Conservation (phyloP, 1,140 invertebrate genomes). For the Chymomyza costata region DNA sequence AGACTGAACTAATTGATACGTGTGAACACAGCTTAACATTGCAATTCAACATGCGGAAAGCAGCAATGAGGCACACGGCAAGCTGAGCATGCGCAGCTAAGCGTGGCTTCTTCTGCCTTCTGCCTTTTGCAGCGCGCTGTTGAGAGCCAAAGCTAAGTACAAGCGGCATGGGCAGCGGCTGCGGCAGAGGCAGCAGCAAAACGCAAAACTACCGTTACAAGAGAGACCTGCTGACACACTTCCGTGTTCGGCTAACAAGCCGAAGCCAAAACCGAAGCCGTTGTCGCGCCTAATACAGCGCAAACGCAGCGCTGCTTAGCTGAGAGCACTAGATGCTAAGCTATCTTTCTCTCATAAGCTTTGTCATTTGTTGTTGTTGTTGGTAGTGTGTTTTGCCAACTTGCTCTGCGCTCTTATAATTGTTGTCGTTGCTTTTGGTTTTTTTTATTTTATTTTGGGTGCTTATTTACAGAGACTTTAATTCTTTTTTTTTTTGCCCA, state of each 20-base stretch:
- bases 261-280: conserved; percentile 18
- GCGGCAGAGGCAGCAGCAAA: conserved; percentile 35
- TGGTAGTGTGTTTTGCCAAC: conserved; percentile 18
- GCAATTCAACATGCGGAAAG: conserved; percentile 42
- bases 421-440: conserved; percentile 12
- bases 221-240: conserved; percentile 75
- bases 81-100: conserved; percentile 64
- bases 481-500: conserved; percentile 11
- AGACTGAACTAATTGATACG: too few relatives aligned
- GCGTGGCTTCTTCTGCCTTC: conserved; percentile 49
- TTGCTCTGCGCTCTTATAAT: conserved; percentile 21
- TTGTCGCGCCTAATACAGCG: conserved; percentile 16
- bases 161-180: conserved; percentile 14
- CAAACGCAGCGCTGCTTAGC: conserved; percentile 20
- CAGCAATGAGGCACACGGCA: conserved; percentile 20
- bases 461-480: conserved; percentile 5
- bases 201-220: conserved; percentile 66
- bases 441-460: conserved; percentile 21
- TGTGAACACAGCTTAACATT: neutral
- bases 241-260: conserved; percentile 64
- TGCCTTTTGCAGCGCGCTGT: too few relatives aligned
- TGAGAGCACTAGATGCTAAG: conserved; percentile 10
- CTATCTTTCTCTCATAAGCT: neutral
- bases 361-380: conserved; percentile 4
- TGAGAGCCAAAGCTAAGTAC: too few relatives aligned